A percentile compares a stretch with the other conserved stretches of the same genome.
These are phyloP conservation scores for Clarias laeviceps DNA, from an alignment of 2,797 vertebrate genomes.

Conservation along the genomic window DNA sequence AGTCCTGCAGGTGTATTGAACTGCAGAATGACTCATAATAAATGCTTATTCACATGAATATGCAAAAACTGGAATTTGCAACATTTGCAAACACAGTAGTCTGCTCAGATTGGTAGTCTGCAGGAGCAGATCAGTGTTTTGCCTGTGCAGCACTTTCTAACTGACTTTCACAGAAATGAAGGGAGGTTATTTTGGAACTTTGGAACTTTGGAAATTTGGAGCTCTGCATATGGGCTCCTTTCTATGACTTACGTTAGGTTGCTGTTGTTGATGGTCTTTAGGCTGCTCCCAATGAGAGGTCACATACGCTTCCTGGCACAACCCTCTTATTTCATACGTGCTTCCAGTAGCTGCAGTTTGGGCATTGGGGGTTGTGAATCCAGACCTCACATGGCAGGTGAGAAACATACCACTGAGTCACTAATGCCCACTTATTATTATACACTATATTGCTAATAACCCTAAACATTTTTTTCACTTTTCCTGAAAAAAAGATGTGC, in stretches of 20 bases:
- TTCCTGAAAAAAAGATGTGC: too few relatives aligned
- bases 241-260: background rate
- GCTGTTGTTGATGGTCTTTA: too few relatives aligned
- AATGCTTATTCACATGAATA: slow-evolving; percentile 14
- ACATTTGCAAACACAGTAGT: background rate
- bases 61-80: background rate
- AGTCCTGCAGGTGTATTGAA: slow-evolving; percentile 19
- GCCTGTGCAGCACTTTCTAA: background rate
- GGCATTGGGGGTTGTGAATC: too few relatives aligned
- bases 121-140: background rate
- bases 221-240: background rate
- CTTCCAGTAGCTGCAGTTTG: too few relatives aligned
- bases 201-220: too few relatives aligned
- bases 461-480: background rate
- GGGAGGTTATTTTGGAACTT: background rate
- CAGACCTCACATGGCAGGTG: too few relatives aligned
- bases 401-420: too few relatives aligned
- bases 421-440: too few relatives aligned
- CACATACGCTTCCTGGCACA: too few relatives aligned
- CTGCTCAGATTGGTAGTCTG: slow-evolving; percentile 6
- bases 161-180: background rate
- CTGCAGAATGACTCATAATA: slow-evolving; percentile 14
- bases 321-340: too few relatives aligned
- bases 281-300: too few relatives aligned
- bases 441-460: background rate